Evolutionary conservation across 2,113 vertebrate genomes (phyloP).

Genomic region (Limanda limanda): DNA sequence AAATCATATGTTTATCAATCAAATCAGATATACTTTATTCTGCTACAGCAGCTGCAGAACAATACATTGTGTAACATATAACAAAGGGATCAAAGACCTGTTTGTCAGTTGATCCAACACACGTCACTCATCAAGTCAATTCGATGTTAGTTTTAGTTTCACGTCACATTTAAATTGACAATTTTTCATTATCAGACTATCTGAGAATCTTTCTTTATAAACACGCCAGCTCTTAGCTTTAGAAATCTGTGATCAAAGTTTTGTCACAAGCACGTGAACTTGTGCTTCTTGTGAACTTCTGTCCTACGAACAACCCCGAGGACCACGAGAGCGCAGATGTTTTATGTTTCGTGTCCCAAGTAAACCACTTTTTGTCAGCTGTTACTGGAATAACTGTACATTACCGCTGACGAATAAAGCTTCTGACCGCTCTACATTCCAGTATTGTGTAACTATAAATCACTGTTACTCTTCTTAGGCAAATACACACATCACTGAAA

Average conservation of each 20-base stretch:
- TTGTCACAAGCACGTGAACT: not conserved
- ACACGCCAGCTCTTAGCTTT: not conserved
- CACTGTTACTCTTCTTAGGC: conserved; percentile 14
- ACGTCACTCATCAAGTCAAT: not conserved
- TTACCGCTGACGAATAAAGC: conserved; percentile 1
- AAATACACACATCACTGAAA: conserved; percentile 22
- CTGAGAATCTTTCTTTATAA: not conserved
- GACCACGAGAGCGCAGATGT: not conserved
- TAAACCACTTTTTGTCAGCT: not conserved
- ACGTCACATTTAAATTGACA: not conserved
- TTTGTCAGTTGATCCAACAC: no score
- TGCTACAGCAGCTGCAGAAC: no score
- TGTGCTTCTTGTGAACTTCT: not conserved
- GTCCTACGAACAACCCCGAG: not conserved
- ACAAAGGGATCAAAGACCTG: no score
- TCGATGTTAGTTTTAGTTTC: not conserved
- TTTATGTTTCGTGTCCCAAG: not conserved
- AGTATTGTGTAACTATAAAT: conserved; percentile 42
- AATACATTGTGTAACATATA: no score
- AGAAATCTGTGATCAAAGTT: not conserved
- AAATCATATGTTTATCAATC: no score
- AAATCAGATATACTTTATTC: no score
- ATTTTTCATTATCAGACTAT: not conserved
- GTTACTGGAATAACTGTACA: not conserved
- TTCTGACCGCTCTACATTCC: not conserved